Evolutionary conservation across 2,113 vertebrate species (phyloP).

Genomic region (cattle (Bos taurus)): ARS-UCD2.0 NC_037328.1:120540501-120541000

Average conservation of each 20-base stretch:
- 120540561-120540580: not conserved
- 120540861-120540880: not conserved
- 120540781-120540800: not conserved
- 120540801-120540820: not conserved
- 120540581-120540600: not conserved
- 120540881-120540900: not conserved
- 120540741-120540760: not conserved
- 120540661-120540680: not conserved
- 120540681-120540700: not conserved
- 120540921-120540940: not conserved
- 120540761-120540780: not conserved
- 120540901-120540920: not conserved
- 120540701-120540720: not conserved
- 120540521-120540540: not conserved
- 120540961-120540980: not conserved
- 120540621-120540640: not conserved
- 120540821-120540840: not conserved
- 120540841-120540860: not conserved
- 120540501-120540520: not conserved
- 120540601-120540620: not conserved
- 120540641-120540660: not conserved
- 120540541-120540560: not conserved
- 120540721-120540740: not conserved
- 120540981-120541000: not conserved
- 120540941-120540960: not conserved